Percentiles rank a stretch among this genome's conserved stretches.
Conservation (phyloP, 2,113 vertebrate genomes). For the Azemiops feae region DNA sequence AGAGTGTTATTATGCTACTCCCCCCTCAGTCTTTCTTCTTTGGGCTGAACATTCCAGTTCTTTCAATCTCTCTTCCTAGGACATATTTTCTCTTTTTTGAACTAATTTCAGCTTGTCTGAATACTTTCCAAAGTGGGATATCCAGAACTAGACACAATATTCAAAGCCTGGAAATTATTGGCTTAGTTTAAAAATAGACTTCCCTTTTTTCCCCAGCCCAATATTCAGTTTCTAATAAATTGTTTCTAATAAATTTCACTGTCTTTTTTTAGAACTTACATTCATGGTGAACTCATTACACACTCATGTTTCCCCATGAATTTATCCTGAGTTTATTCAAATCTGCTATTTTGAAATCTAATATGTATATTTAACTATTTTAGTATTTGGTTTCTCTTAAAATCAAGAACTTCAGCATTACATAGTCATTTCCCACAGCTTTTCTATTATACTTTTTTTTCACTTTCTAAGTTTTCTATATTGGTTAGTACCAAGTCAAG, state of each 20-base stretch:
- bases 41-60: background rate
- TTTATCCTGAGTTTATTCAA: background rate
- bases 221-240: background rate
- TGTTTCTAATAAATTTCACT: background rate
- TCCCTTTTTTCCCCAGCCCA: background rate
- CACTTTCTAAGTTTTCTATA: background rate
- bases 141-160: background rate
- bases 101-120: background rate
- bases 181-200: background rate
- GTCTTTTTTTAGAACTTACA: background rate
- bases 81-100: background rate
- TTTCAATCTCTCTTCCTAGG: background rate
- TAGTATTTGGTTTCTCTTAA: background rate
- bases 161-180: background rate
- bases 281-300: background rate
- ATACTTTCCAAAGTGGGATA: background rate
- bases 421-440: background rate
- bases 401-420: background rate
- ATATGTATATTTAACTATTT: background rate
- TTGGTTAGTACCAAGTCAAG: background rate
- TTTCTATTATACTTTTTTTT: background rate
- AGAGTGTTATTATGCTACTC: background rate
- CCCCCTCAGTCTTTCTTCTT: background rate
- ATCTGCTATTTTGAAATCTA: background rate
- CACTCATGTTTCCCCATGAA: background rate